Base-by-base conservation (phyloP, 1,140 invertebrate species). In the Eubasilissa regina region DNA sequence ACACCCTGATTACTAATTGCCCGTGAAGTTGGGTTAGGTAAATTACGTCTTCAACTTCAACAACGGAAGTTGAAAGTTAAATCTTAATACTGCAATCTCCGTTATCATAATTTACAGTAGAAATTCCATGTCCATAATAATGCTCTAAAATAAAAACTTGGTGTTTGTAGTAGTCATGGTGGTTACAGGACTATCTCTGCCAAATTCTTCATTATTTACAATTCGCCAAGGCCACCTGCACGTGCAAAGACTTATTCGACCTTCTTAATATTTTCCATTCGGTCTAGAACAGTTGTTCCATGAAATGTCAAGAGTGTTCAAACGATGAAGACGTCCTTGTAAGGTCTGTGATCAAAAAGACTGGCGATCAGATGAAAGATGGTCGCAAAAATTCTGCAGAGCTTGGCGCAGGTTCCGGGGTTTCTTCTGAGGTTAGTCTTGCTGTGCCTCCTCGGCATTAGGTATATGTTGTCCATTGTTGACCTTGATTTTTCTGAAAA, bases 261-360 rank as follows among this genome's bases (percentile, higher is more conserved):
- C 55, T 12, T 19, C 15, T 58, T 11, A 21, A 15, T 56, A 56
- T 56, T 58, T 0, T 58, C 55, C 7, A 10, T 13, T 58, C 17
- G 17, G 11, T 58, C 55, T 15, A 58, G 0, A 58, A 35, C 25
- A 35, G 25, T 35, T 35, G 17, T 10, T 58, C 21, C 6, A 21
- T 17, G 15, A 1, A 58, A n/a, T 0, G 21, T 17, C 55, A 68
- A n/a, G 1, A 35, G 25, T 6, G 6, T 47, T 77, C 45, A 77
- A 4, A 77, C 75, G 15, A 77, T 35, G 44, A 77, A 77, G 9
- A 77, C 75, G n/a, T 77, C 75, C 8, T 44, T 53, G 25, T 77
- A 77, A 13, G 75, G 62, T 25, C 75, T 47, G 48, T 77, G 75
- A n/a, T 77, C 75, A 48, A 77, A 77, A n/a, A 77, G 62, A 25